These are phyloP conservation scores for Muraenolepis orangiensis DNA, from an alignment of 2,797 vertebrate genomes.

Conservation along the genomic window DNA sequence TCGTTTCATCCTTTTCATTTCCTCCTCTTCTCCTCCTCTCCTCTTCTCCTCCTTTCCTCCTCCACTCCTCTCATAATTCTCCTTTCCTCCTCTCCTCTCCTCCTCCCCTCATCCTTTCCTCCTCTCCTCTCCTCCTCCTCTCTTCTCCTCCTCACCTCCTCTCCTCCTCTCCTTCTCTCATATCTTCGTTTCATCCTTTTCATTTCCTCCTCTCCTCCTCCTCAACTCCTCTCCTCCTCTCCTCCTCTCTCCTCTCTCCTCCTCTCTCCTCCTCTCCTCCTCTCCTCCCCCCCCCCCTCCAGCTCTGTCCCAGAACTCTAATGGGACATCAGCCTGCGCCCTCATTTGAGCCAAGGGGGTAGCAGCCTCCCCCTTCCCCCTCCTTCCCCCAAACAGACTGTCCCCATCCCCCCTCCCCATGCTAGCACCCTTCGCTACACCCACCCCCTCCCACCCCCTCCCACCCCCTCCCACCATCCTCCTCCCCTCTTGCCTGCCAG, in stretches of 20 bases:
- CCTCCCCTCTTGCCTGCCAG: conserved; percentile 50
- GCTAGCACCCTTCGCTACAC: conserved; percentile 46
- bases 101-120: conserved; percentile 36
- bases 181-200: no score
- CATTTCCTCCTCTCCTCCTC: no score
- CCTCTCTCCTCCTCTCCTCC: conserved; percentile 26
- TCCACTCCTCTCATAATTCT: neutral
- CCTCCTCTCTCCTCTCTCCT: neutral
- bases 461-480: conserved; percentile 45
- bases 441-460: conserved; percentile 43
- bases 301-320: conserved; percentile 66
- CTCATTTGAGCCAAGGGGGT: conserved; percentile 58
- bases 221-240: conserved; percentile 15
- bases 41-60: neutral
- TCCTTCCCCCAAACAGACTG: conserved; percentile 33
- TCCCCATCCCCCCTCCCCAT: conserved; percentile 40
- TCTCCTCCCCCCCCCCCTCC: conserved; percentile 45
- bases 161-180: no score
- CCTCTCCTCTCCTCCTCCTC: conserved; percentile 45
- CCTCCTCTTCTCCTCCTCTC: no score
- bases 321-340: conserved; percentile 68
- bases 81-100: conserved; percentile 31
- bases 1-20: no score
- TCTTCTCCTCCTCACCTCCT: no score
- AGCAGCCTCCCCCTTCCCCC: conserved; percentile 41